Evolutionary conservation across 2,888 invertebrate genomes (phyloP), one percentile per base, ranked within the genome.

Genomic region (Trichogramma evanescens): DNA sequence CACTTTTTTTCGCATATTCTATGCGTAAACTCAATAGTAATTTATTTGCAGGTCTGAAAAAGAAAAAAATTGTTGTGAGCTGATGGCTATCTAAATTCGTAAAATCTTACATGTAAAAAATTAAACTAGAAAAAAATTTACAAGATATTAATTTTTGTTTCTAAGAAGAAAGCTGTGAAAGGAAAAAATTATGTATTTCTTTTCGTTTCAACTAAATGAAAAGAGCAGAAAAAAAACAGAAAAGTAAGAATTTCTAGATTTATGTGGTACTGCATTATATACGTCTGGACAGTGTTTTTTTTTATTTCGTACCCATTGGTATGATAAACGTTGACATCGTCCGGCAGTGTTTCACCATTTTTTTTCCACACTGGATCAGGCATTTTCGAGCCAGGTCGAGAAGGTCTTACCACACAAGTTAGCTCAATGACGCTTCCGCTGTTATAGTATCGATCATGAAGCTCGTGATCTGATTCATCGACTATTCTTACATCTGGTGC

Each of bases 381-480:
- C 40, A 76, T 72, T 66, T 66, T 70, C 50, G 73, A 74, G 51
- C 77, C 76, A 62, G 79, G 76, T 61, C 77, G 80, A 63, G 80
- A 79, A 52, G 80, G 74, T 10, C 79, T 79, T 49, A 81, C 80
- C 69, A 81, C 77, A 66, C 87, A 87, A 43, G 85, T 83, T 64
- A 89, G 80, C 75, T 88, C 87, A 68, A 89, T 87, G 59, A 85
- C 83, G 75, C 88, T 88, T 67, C 89, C 89, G 42, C 86, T 84
- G 79, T 89, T 88, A 77, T 87, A 88, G 75, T 87, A 88, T 69
- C 86, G 83, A 76, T 88, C 88, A 69, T 83, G 84, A 56, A 88
- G 82, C 74, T 86, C 85, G 70, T 87, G 84, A 57, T 85, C 85
- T 69, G 85, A 84, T 69, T 88, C 87, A 69, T 88, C 88, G 56